Conservation (phyloP, 1,140 invertebrate genomes). For the Zaprionus kolodkinae region DNA sequence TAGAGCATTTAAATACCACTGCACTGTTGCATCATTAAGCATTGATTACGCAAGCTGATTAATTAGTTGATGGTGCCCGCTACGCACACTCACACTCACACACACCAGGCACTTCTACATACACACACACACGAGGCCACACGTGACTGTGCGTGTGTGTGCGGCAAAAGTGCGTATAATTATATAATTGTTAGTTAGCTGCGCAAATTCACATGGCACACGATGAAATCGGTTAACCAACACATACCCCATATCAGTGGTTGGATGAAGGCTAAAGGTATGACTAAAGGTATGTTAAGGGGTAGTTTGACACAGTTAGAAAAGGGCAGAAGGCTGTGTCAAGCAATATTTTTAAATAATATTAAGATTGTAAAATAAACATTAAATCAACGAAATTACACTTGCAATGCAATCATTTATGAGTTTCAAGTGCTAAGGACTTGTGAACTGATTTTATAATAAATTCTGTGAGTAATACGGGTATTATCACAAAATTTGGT, state of each 20-base stretch:
- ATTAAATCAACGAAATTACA: too few relatives aligned
- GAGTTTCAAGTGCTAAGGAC: too few relatives aligned
- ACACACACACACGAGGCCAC: background rate
- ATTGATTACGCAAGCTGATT: conserved; percentile 76
- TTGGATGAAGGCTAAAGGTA: background rate
- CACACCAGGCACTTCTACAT: background rate
- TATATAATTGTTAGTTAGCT: conserved; percentile 61
- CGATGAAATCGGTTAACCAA: background rate
- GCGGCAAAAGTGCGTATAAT: conserved; percentile 71
- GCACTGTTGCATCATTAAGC: conserved; percentile 72
- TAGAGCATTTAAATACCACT: conserved; percentile 71
- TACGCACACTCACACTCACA: conserved; percentile 14
- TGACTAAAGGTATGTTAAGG: background rate
- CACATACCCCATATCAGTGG: background rate
- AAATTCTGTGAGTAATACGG: too few relatives aligned
- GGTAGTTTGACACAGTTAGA: background rate
- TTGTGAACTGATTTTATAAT: too few relatives aligned
- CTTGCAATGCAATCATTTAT: too few relatives aligned
- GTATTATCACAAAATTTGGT: too few relatives aligned
- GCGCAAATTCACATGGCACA: conserved; percentile 13
- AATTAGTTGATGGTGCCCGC: conserved; percentile 59
- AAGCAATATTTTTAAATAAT: too few relatives aligned
- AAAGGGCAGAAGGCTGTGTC: too few relatives aligned
- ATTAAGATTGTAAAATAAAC: too few relatives aligned
- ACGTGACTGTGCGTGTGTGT: conserved; percentile 38